Evolutionary conservation across 2,888 invertebrate genomes (phyloP), one percentile per base, ranked within the genome.

Genomic region (Lithosia quadra): DNA sequence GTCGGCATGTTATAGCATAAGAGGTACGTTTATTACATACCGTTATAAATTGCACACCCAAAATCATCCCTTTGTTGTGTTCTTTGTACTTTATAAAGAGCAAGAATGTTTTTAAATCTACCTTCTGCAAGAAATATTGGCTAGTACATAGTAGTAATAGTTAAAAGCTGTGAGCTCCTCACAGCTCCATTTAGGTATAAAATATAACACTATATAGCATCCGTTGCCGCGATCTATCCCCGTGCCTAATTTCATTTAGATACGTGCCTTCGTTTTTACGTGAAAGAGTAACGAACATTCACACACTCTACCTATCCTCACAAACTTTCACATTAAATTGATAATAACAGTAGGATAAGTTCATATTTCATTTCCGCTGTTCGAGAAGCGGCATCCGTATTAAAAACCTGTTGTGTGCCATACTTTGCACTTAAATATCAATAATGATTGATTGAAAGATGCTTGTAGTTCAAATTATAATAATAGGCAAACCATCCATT

Each of bases 11-110:
- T 57, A 63, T 57, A 24, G 53, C 69, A 36, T 81, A 79, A 62
- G 67, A 80, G 77, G 77, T 84, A 78, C 76, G 79, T 78, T 71
- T 78, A 74, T 76, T 78, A 80, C 80, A 77, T 79, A 77, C 75
- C 65, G 59, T 74, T 69, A 76, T 74, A 81, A 72, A 79, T 75
- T 34, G 63, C 58, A 68, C 71, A 66, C 70, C 66, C 61, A 34
- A 69, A 75, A 75, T 76, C 71, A 68, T 71, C 55, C 59, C 59
- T 72, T 43, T 73, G 69, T 69, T 66, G 69, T 65, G 36, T 74
- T 55, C 72, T 57, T 68, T 63, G 61, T 70, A 72, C 63, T 57
- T 71, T 43, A 57, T 34, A 21, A n/a, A 59, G 9, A 59, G 0
- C n/a, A 33, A 34, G 13, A 28, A 56, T 13, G 13, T 13, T n/a